Percentiles rank a stretch among this genome's conserved stretches.
These are phyloP conservation scores for Monopis laevigella DNA, from an alignment of 2,888 invertebrate genomes.

Conservation along the genomic window DNA sequence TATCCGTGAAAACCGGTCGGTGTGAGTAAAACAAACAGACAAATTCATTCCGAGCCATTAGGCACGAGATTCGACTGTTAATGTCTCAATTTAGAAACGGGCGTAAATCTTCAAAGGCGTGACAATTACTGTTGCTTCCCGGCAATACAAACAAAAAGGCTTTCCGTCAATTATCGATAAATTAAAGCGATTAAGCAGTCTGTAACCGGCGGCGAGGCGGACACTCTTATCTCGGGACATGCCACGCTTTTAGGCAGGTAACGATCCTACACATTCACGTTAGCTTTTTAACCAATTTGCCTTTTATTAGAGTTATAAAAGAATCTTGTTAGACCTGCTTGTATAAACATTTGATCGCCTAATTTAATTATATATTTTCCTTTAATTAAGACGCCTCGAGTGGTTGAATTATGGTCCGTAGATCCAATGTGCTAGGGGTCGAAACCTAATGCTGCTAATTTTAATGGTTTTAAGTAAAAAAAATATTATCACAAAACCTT, in stretches of 20 bases:
- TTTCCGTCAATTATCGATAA: conserved; percentile 68
- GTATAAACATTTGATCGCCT: neutral
- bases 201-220: conserved; percentile 56
- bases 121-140: conserved; percentile 68
- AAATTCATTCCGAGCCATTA: conserved; percentile 66
- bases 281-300: conserved; percentile 50
- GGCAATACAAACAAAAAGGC: conserved; percentile 66
- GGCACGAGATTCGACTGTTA: conserved; percentile 65
- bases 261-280: conserved; percentile 28
- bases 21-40: conserved; percentile 53
- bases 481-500: too few relatives aligned
- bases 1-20: conserved; percentile 31
- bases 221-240: conserved; percentile 56
- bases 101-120: conserved; percentile 68
- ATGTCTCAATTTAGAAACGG: conserved; percentile 67
- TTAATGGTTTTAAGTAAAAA: too few relatives aligned
- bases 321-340: conserved; percentile 3
- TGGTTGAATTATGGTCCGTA: too few relatives aligned
- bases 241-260: conserved; percentile 65
- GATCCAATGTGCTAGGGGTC: too few relatives aligned
- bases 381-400: too few relatives aligned
- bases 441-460: too few relatives aligned
- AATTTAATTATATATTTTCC: too few relatives aligned
- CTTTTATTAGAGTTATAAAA: conserved; percentile 39
- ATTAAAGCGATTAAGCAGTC: conserved; percentile 65